A percentile compares a stretch with the other conserved stretches of the same genome.
These are phyloP conservation scores for Escarpia spicata DNA, from an alignment of 2,888 invertebrate species.

Conservation along the genomic window DNA sequence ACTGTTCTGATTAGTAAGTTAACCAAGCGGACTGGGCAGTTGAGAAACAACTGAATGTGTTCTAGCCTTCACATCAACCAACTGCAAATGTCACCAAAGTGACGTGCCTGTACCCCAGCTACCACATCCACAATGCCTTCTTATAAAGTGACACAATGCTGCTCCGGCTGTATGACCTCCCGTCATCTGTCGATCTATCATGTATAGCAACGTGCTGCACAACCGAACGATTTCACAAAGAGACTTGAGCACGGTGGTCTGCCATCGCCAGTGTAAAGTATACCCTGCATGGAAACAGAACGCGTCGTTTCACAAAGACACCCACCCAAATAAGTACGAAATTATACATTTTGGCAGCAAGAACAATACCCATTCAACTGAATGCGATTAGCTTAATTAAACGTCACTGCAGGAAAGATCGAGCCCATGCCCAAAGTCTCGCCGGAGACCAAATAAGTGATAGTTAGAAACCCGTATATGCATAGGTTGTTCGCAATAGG, in stretches of 20 bases:
- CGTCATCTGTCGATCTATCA: neutral
- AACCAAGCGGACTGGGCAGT: neutral
- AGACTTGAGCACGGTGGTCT: neutral
- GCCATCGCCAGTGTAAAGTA: neutral
- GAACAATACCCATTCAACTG: neutral
- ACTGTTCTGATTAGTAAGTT: neutral
- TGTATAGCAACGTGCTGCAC: neutral
- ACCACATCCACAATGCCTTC: neutral
- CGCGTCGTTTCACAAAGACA: no score
- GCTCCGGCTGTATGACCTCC: neutral
- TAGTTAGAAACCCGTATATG: neutral
- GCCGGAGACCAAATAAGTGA: neutral
- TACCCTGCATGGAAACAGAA: no score
- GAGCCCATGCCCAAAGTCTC: neutral
- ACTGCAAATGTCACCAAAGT: neutral
- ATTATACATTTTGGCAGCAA: neutral
- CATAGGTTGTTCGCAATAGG: neutral
- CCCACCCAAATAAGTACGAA: neutral
- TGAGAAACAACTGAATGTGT: neutral
- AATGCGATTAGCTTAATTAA: neutral
- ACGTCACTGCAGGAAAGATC: constrained; percentile 7
- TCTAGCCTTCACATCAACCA: neutral
- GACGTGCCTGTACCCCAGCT: neutral
- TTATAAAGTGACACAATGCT: neutral
- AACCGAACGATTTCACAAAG: neutral